These are phyloP conservation scores for Hypotaenidia okinawae DNA, from an alignment of 2,797 vertebrate species.

Conservation along the genomic window DNA sequence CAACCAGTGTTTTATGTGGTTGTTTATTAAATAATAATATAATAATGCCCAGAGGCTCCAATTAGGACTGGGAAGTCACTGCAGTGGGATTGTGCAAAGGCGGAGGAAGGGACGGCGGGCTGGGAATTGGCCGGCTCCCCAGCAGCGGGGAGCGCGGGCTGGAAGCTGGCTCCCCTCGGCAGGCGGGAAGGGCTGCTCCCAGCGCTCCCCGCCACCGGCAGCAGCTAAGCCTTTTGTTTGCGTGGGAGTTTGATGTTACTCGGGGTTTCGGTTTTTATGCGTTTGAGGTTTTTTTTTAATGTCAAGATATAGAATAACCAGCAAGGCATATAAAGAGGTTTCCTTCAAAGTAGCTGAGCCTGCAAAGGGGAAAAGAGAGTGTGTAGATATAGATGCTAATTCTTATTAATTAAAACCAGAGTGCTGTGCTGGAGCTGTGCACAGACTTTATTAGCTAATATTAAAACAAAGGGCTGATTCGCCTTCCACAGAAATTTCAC, in stretches of 20 bases:
- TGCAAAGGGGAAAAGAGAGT: neutral
- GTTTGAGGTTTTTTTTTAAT: neutral
- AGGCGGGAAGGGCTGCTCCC: conserved; percentile 7
- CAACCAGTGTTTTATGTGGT: conserved; percentile 46
- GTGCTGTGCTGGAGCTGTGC: neutral
- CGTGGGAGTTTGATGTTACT: neutral
- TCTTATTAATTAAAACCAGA: conserved; percentile 63
- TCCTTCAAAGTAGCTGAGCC: conserved; percentile 52
- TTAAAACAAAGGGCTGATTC: conserved; percentile 19
- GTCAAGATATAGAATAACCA: conserved; percentile 1
- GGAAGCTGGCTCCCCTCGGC: neutral
- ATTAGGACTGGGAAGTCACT: conserved; percentile 49
- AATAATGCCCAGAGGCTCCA: conserved; percentile 59
- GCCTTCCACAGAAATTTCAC: neutral
- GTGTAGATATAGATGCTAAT: conserved; percentile 55
- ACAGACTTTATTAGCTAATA: conserved; percentile 42
- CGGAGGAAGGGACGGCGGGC: neutral
- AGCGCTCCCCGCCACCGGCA: neutral
- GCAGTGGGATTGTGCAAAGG: conserved; percentile 16
- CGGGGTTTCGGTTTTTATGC: neutral
- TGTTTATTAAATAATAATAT: conserved; percentile 60
- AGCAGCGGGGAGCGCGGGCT: neutral
- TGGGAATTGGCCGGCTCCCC: conserved; percentile 14
- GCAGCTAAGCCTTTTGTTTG: conserved; percentile 3
- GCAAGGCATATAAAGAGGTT: conserved; percentile 34